phyloP scores from a whole-genome alignment of 2,113 vertebrate genomes.

The Laterallus jamaicensis region DNA sequence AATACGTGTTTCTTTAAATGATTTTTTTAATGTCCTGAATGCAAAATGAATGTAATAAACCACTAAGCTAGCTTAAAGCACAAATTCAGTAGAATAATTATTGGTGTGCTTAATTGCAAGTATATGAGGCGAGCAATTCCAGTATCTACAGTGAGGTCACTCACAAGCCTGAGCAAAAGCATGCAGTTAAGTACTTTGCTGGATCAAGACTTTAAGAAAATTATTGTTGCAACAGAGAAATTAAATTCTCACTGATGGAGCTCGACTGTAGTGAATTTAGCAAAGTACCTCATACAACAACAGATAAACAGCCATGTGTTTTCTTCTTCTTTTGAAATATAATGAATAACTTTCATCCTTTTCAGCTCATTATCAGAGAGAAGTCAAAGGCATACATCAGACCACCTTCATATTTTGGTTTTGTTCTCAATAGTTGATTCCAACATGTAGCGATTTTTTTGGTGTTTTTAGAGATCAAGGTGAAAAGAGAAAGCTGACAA shows the following conservation, averaged over 20 bases:
- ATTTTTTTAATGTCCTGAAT: neutral
- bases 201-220: conserved; percentile 9
- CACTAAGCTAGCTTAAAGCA: neutral
- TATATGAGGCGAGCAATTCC: neutral
- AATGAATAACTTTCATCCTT: neutral
- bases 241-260: neutral
- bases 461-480: neutral
- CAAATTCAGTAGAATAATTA: neutral
- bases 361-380: neutral
- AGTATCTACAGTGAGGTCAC: neutral
- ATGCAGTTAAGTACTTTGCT: neutral
- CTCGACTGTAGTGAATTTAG: neutral
- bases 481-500: neutral
- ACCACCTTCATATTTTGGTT: neutral
- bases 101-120: neutral
- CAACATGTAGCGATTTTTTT: neutral
- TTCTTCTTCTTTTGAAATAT: neutral
- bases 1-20: neutral
- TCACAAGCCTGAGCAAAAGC: conserved; percentile 23
- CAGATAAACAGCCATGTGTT: neutral
- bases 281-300: accelerated
- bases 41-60: neutral
- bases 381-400: neutral
- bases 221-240: conserved; percentile 5
- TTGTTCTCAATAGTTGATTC: neutral